Conservation (phyloP, 2,797 vertebrate genomes). For the Melanotaenia nigrans region DNA sequence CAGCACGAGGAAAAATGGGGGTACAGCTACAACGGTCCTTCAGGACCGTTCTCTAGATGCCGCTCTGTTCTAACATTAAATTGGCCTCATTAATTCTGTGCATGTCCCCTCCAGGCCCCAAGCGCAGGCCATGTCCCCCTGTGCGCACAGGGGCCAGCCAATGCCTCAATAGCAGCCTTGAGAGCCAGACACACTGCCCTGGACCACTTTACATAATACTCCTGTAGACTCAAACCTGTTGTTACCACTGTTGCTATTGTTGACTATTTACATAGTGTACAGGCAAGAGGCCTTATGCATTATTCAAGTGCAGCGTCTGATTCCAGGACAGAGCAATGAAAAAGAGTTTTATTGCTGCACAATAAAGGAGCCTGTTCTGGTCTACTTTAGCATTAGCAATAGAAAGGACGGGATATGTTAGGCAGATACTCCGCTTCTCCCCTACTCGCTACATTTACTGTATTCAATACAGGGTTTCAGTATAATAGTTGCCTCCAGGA, state of each 20-base stretch:
- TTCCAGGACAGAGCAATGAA: slow-evolving; percentile 76
- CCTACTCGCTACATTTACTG: slow-evolving; percentile 77
- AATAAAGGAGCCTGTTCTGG: slow-evolving; percentile 76
- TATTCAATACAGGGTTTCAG: slow-evolving; percentile 79
- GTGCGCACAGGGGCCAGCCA: slow-evolving; percentile 53
- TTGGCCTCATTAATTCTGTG: slow-evolving; percentile 79
- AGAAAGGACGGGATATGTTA: slow-evolving; percentile 70
- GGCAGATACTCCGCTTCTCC: slow-evolving; percentile 66
- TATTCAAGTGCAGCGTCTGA: slow-evolving; percentile 83
- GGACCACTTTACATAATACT: slow-evolving; percentile 80
- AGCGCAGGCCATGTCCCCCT: slow-evolving; percentile 51
- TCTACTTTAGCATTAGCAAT: slow-evolving; percentile 74
- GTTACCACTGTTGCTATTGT: slow-evolving; percentile 78
- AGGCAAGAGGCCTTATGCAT: slow-evolving; percentile 81
- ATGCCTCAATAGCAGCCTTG: slow-evolving; percentile 69
- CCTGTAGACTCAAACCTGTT: slow-evolving; percentile 76
- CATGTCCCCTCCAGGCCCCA: slow-evolving; percentile 60
- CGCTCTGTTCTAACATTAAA: slow-evolving; percentile 70
- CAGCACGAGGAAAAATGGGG: slow-evolving; percentile 32
- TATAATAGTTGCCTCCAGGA: slow-evolving; percentile 67
- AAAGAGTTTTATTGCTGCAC: slow-evolving; percentile 78
- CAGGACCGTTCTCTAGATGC: slow-evolving; percentile 69
- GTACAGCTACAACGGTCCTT: slow-evolving; percentile 61
- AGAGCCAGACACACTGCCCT: slow-evolving; percentile 68
- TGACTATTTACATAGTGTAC: slow-evolving; percentile 84